phyloP scores from a whole-genome alignment of 2,113 vertebrate genomes.

The Lagopus leucura region DNA sequence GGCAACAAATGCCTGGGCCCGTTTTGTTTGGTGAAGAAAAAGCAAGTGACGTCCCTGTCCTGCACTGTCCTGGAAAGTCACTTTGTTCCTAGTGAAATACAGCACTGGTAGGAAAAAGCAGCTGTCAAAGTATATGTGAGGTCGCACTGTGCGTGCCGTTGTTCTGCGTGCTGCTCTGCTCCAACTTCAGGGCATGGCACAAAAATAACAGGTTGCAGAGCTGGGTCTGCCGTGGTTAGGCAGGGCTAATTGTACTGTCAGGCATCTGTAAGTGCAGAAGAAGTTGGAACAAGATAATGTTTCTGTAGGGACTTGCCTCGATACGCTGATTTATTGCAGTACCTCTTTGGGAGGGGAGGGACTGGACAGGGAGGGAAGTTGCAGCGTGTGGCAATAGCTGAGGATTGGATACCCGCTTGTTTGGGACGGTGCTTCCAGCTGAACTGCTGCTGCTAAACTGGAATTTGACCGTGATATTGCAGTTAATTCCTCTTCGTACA shows the following conservation, averaged over 20 bases:
- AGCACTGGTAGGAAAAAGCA: not conserved
- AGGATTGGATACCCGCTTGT: fast-evolving
- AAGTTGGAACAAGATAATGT: not conserved
- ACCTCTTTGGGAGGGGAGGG: not conserved
- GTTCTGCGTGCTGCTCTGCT: not conserved
- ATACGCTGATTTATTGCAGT: fast-evolving
- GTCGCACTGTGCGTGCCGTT: fast-evolving
- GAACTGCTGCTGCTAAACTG: not conserved
- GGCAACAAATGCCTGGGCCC: not conserved
- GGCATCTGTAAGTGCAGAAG: not conserved
- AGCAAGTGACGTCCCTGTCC: not conserved
- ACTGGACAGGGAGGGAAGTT: not conserved
- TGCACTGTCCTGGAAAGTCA: not conserved
- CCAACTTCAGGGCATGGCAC: not conserved
- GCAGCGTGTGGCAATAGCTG: not conserved
- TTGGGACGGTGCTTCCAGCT: not conserved
- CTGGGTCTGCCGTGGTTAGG: not conserved
- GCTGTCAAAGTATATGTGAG: not conserved
- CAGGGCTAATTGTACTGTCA: not conserved
- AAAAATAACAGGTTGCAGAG: not conserved
- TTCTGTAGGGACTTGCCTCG: not conserved
- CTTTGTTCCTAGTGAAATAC: not conserved
- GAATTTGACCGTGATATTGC: not conserved
- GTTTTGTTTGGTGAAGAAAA: not conserved
- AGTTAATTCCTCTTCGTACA: not conserved